phyloP scores from a whole-genome alignment of 2,797 vertebrate species.

The Luscinia megarhynchos region DNA sequence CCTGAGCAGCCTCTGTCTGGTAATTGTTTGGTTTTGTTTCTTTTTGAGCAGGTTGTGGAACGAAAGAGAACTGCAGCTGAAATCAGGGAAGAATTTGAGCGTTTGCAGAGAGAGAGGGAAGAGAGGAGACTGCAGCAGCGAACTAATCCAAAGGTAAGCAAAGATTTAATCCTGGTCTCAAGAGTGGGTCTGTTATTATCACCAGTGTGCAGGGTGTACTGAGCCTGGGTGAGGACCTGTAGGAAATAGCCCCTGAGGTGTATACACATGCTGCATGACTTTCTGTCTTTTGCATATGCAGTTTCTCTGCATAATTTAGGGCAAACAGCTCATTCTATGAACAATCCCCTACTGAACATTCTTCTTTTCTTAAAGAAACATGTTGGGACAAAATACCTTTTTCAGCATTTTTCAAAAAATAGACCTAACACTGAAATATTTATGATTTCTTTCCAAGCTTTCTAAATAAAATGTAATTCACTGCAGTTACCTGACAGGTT shows the following conservation, averaged over 20 bases:
- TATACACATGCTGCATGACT: background rate
- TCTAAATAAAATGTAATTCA: background rate
- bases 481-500: background rate
- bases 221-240: background rate
- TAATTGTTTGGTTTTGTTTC: background rate
- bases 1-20: background rate
- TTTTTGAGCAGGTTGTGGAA: slow-evolving; percentile 89
- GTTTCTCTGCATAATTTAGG: background rate
- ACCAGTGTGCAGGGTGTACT: background rate
- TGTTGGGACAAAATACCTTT: background rate
- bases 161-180: background rate
- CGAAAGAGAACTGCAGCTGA: slow-evolving; percentile 93
- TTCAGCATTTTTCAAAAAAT: background rate
- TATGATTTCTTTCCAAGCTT: background rate
- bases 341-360: background rate
- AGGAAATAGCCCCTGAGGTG: background rate
- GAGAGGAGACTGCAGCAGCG: slow-evolving; percentile 94
- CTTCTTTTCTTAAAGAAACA: background rate
- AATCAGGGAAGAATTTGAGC: slow-evolving; percentile 96
- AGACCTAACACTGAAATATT: background rate
- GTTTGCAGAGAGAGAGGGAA: slow-evolving; percentile 93
- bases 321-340: background rate
- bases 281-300: background rate
- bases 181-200: background rate
- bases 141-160: slow-evolving; percentile 94